phyloP scores from a whole-genome alignment of 2,888 invertebrate species.

The Cybosia mesomella region DNA sequence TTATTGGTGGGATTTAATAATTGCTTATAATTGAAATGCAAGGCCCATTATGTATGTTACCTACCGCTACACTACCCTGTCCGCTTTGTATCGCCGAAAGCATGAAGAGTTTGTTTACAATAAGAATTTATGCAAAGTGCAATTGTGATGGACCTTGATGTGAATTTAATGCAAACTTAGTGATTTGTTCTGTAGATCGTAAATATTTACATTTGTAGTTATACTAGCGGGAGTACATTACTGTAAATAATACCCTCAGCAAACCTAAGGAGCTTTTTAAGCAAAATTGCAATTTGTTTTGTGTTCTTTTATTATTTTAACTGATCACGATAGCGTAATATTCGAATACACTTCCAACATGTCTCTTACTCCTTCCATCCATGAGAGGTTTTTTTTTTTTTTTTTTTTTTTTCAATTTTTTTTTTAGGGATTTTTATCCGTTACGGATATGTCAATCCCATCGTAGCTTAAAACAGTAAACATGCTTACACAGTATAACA shows the following conservation, averaged over 20 bases:
- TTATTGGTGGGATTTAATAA: constrained; percentile 69
- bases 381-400: too few relatives aligned
- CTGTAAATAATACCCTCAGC: not conserved
- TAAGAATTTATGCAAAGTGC: constrained; percentile 48
- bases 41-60: constrained; percentile 52
- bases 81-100: constrained; percentile 58
- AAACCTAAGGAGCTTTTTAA: too few relatives aligned
- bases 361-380: too few relatives aligned
- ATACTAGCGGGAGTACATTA: constrained; percentile 3
- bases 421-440: too few relatives aligned
- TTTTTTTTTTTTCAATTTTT: too few relatives aligned
- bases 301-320: too few relatives aligned
- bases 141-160: constrained; percentile 49
- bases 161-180: constrained; percentile 39
- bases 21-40: constrained; percentile 73
- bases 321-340: too few relatives aligned
- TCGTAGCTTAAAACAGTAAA: too few relatives aligned
- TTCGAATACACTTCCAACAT: too few relatives aligned
- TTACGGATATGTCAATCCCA: too few relatives aligned
- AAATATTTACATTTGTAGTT: constrained; percentile 7
- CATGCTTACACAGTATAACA: too few relatives aligned
- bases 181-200: not conserved
- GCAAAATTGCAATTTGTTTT: too few relatives aligned
- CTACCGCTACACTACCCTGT: constrained; percentile 43
- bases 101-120: constrained; percentile 48